Base-by-base conservation (phyloP, 1,140 invertebrate genomes). In the Eriosoma lanigerum region DNA sequence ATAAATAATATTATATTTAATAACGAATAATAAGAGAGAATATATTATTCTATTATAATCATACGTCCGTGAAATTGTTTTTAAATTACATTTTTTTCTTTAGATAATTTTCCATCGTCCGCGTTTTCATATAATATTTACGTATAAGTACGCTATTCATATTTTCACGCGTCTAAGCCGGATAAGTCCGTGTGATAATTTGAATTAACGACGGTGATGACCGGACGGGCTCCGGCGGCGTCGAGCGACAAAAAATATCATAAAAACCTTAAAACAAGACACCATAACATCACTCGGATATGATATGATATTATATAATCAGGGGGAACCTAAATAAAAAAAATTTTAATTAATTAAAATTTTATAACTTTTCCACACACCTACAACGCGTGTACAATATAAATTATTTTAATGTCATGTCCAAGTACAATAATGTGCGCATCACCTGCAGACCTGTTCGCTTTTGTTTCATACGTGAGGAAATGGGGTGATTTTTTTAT, bases 31-130 rank as follows among this genome's bases (percentile, higher is more conserved):
- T 21, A 3, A 24, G 0, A 21, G 21, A 56, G 0, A 56, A 56
- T 10, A 24, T 8, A 21, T 32, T 24, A 70, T n/a, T n/a, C n/a
- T 32, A 10, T 38, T 9, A 70, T 44, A n/a, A 70, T n/a, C 44
- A 26, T 24, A 60, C 32, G 73, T 38, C 73, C 73, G 73, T 76
- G 73, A 76, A 76, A 76, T 76, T 76, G 38, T 58, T 58, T 58
- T 56, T 32, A 0, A 19, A 12, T 66, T 38, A 4, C 3, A 19
- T 66, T 66, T 66, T 75, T 54, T 54, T 50, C 54, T 75, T n/a
- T 17, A 0, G 29, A 9, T 54, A 46, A 76, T 70, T 70, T 4
- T 21, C 24, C 24, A 21, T 50, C 46, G 24, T 70, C 44, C 66
- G 15, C 26, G 58, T 26, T 58, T 26, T n/a, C 24, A 26, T 58